Evolutionary conservation across 2,888 invertebrate genomes (phyloP).

Genomic region (Zhengitettix transpicula): DNA sequence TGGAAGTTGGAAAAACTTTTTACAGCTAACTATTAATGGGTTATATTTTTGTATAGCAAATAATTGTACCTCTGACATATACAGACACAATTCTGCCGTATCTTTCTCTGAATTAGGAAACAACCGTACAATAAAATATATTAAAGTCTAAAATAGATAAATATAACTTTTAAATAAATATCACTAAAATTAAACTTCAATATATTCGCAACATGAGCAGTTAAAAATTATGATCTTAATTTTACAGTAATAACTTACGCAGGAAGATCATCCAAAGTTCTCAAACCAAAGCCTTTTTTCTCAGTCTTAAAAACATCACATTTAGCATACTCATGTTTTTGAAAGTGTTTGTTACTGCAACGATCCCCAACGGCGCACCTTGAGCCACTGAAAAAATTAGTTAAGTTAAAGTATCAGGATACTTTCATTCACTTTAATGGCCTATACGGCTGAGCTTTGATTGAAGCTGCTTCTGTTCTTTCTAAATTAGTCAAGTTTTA

Average conservation of each 20-base stretch:
- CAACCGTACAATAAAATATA: too few relatives aligned
- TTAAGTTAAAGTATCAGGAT: neutral
- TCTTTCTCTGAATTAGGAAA: too few relatives aligned
- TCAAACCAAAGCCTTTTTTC: slow-evolving; percentile 88
- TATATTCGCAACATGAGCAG: too few relatives aligned
- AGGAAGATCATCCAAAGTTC: slow-evolving; percentile 53
- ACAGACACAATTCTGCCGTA: too few relatives aligned
- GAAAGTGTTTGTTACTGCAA: slow-evolving; percentile 91
- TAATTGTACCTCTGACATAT: too few relatives aligned
- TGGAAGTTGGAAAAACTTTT: slow-evolving; percentile 12
- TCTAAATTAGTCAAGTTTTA: neutral
- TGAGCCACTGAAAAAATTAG: slow-evolving; percentile 45
- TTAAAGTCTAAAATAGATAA: too few relatives aligned
- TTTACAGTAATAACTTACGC: slow-evolving; percentile 34
- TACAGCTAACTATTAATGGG: too few relatives aligned
- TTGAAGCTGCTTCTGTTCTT: too few relatives aligned
- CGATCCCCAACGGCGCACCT: slow-evolving; percentile 76
- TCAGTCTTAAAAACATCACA: slow-evolving; percentile 81
- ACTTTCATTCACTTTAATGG: neutral
- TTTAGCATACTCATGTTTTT: slow-evolving; percentile 66
- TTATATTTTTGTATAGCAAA: too few relatives aligned
- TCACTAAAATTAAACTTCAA: too few relatives aligned
- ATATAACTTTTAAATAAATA: too few relatives aligned
- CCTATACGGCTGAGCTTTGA: too few relatives aligned
- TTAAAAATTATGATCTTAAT: neutral